Evolutionary conservation across 2,797 vertebrate genomes (phyloP), one percentile per base, ranked within the genome.

Genomic region (Pangasius djambal): DNA sequence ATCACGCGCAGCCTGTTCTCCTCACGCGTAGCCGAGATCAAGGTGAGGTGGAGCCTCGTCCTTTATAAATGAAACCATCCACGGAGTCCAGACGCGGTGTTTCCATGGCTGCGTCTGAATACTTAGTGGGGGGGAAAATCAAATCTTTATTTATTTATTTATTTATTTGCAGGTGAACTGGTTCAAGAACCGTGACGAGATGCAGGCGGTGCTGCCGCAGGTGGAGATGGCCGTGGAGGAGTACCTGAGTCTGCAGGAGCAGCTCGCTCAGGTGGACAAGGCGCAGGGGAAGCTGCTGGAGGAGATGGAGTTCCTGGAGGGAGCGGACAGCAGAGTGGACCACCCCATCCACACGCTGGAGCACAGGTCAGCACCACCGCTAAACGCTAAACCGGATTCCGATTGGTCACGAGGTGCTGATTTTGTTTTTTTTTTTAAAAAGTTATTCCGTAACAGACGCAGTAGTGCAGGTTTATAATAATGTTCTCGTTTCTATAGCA

Each of bases 1-100:
- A 99, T 99, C 92, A 99, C 99, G 0, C 97, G 98, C n/a, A 99
- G 98, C 37, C 97, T 99, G 20, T 99, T 99, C 92, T 99, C 99
- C 90, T 99, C 99, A 0, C 96, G 98, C 88, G 98, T 99, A 77
- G 99, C 99, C 1, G 99, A 99, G 94, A 99, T 99, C 91, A 99
- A 99, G 97, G 99, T 98, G 91, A 95, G 92, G 8, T 89, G 18
- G 83, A 16, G 20, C 18, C 0, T 16, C 1, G 6, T 34, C 5
- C 65, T n/a, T n/a, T 0, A 2, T 67, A 67, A 6, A 59, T 59
- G 20, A 59, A 59, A 59, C 57, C 16, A 16, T 31, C 65, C 2
- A 5, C 31, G 0, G 25, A 44, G 22, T 70, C 12, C 12, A 13
- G 1, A 31, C 12, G 0, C 15, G 28, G 0, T 75, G 75, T 79